These are phyloP conservation scores for Calephelis perditalis DNA, from an alignment of 2,888 invertebrate genomes.

Conservation along the genomic window DNA sequence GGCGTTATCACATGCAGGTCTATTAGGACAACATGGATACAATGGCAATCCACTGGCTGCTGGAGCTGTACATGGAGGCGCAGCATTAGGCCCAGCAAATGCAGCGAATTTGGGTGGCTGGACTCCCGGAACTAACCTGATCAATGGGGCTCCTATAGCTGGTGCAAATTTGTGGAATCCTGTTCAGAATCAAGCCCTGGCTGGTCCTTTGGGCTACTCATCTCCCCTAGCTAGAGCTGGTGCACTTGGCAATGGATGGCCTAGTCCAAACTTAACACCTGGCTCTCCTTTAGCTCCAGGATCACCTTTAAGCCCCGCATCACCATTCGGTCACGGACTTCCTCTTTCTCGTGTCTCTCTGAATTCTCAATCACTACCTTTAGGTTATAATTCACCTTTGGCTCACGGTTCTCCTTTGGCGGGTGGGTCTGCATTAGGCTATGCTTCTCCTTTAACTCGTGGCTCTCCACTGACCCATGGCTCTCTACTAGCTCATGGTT, in stretches of 20 bases:
- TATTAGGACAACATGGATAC: constrained; percentile 7
- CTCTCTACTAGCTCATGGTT: constrained; percentile 21
- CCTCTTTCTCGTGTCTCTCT: constrained; percentile 8
- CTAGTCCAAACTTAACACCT: not conserved
- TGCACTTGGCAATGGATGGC: constrained; percentile 3
- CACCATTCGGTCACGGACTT: constrained; percentile 25
- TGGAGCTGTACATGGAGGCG: constrained; percentile 20
- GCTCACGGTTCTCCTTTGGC: constrained; percentile 22
- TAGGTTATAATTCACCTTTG: constrained; percentile 6
- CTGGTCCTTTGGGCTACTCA: constrained; percentile 24
- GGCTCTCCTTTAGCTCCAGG: not conserved
- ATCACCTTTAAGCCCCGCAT: constrained; percentile 17
- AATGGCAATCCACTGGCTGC: constrained; percentile 17
- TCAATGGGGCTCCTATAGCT: constrained; percentile 21
- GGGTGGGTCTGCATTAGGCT: constrained; percentile 23
- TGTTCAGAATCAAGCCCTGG: constrained; percentile 21
- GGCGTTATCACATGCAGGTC: constrained; percentile 71
- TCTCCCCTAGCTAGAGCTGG: constrained; percentile 21
- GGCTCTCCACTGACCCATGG: constrained; percentile 18
- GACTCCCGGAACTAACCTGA: constrained; percentile 12
- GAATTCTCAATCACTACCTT: not conserved
- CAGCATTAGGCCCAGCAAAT: not conserved
- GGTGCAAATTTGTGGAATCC: constrained; percentile 9
- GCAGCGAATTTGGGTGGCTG: constrained; percentile 18
- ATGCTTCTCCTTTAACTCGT: constrained; percentile 21